phyloP scores from a whole-genome alignment of 2,113 vertebrate genomes.

The Todiramphus saurophagus region DNA sequence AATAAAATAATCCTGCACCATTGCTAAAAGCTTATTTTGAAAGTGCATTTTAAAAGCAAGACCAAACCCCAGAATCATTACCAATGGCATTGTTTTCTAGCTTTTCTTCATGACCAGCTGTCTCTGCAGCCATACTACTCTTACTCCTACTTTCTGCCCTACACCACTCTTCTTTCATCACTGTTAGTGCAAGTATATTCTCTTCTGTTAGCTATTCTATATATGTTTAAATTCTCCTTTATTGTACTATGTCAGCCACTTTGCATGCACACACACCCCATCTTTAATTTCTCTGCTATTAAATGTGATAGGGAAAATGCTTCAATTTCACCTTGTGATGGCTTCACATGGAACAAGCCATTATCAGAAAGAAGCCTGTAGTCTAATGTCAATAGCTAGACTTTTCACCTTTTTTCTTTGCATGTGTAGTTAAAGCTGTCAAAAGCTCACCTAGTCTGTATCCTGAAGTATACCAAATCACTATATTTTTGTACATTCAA shows the following conservation, averaged over 20 bases:
- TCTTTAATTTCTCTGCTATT: neutral
- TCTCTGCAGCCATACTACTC: neutral
- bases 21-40: neutral
- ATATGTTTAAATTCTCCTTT: neutral
- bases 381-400: neutral
- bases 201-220: neutral
- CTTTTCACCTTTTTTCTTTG: neutral
- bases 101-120: neutral
- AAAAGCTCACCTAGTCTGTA: neutral
- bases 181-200: neutral
- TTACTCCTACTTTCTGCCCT: neutral
- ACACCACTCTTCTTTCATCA: neutral
- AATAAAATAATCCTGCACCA: neutral
- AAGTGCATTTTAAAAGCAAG: neutral
- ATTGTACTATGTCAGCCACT: neutral
- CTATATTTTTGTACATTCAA: neutral
- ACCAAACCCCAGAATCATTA: neutral
- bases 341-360: neutral
- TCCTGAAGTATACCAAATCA: neutral
- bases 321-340: neutral
- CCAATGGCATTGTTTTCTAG: neutral
- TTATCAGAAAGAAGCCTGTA: neutral
- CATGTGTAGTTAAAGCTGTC: neutral
- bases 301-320: neutral
- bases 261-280: too few species aligned